Conservation (phyloP, 53 echinoderm and acorn worm genomes). For the Astropecten irregularis region DNA sequence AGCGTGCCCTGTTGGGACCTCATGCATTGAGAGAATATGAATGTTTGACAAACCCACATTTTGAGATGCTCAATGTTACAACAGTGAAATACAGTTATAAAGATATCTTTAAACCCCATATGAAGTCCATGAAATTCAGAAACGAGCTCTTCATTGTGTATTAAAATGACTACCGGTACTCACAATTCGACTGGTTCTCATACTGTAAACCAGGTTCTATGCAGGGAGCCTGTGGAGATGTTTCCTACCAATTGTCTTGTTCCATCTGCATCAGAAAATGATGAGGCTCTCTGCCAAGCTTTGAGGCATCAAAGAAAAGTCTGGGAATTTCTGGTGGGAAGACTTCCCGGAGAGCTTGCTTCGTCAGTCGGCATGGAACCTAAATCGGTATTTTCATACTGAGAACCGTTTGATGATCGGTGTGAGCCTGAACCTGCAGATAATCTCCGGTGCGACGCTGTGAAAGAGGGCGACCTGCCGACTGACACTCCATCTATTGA, state of each 20-base stretch:
- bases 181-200: too few relatives aligned
- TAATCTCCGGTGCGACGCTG: neutral
- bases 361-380: neutral
- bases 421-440: neutral
- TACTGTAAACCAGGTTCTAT: too few relatives aligned
- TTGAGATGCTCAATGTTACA: too few relatives aligned
- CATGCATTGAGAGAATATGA: too few relatives aligned
- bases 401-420: conserved; percentile 32
- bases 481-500: neutral
- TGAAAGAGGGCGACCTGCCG: conserved; percentile 2
- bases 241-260: neutral
- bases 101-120: too few relatives aligned
- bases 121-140: too few relatives aligned
- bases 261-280: neutral
- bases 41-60: too few relatives aligned
- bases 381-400: conserved; percentile 32
- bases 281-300: neutral
- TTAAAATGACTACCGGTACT: too few relatives aligned
- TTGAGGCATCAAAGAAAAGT: neutral
- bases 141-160: too few relatives aligned
- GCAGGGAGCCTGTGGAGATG: neutral
- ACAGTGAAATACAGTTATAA: too few relatives aligned
- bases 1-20: too few relatives aligned
- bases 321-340: conserved; percentile 1
- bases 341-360: neutral